phyloP scores from a whole-genome alignment of 2,113 vertebrate genomes.

The Ia io region DNA sequence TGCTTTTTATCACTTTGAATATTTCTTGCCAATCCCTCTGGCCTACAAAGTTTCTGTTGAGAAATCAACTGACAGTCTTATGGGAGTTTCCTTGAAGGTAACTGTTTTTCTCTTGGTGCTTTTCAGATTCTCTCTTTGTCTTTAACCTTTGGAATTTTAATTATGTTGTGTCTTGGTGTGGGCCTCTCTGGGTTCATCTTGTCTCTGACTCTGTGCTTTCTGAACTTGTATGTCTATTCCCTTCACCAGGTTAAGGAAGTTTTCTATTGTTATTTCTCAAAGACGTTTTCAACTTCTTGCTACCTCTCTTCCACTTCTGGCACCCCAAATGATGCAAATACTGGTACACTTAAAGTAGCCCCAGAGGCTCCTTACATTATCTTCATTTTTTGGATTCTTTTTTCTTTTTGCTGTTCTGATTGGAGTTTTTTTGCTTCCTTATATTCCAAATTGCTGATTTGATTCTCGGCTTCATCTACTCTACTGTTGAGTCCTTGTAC shows the following conservation, averaged over 20 bases:
- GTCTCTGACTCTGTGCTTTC: neutral
- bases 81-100: neutral
- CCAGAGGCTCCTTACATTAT: neutral
- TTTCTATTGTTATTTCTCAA: neutral
- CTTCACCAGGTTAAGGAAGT: neutral
- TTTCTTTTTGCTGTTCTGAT: neutral
- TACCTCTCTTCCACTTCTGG: neutral
- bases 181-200: neutral
- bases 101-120: neutral
- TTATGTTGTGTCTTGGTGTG: neutral
- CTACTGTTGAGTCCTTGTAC: too few species aligned
- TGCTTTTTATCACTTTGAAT: neutral
- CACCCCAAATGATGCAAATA: neutral
- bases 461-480: neutral
- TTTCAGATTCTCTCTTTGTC: neutral
- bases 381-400: neutral
- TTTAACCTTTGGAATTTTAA: neutral
- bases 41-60: neutral
- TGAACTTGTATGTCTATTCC: neutral
- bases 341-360: neutral
- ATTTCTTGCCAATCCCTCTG: neutral
- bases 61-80: neutral
- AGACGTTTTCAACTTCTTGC: neutral
- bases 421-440: neutral
- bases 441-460: neutral